Percentiles rank a stretch among this genome's conserved stretches.
Conservation (phyloP, 2,888 invertebrate species). For the Caradrina clavipalpis region DNA sequence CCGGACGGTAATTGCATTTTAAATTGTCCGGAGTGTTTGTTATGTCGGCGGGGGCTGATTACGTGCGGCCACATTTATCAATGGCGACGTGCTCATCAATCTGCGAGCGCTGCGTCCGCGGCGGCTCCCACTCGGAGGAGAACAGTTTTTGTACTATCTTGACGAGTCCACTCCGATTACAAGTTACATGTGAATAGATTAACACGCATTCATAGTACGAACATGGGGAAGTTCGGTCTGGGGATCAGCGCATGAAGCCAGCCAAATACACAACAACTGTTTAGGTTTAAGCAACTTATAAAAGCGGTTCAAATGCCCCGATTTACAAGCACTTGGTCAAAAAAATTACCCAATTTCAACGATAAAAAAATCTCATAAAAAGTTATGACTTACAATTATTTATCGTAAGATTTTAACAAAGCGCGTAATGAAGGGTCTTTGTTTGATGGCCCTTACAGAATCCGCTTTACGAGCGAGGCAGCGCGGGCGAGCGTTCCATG, state of each 20-base stretch:
- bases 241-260: background rate
- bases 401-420: constrained; percentile 28
- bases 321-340: constrained; percentile 6
- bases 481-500: background rate
- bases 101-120: constrained; percentile 16
- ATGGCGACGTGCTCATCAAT: constrained; percentile 55
- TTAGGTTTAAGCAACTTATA: background rate
- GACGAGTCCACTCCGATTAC: constrained; percentile 2
- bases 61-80: constrained; percentile 52
- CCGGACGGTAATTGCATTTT: constrained; percentile 82
- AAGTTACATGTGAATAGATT: background rate
- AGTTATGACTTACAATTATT: constrained; percentile 33
- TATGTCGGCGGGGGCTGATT: constrained; percentile 51
- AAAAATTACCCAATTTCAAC: constrained; percentile 22
- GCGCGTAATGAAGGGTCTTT: constrained; percentile 1
- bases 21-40: constrained; percentile 73
- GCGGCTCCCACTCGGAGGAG: constrained; percentile 7
- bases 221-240: no score
- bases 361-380: constrained; percentile 28
- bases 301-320: background rate
- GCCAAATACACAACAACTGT: background rate
- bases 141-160: constrained; percentile 13
- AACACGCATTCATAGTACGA: background rate
- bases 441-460: constrained; percentile 9
- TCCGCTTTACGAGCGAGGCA: constrained; percentile 13